Evolutionary conservation across 30 jellyfish, hydroid and myxozoan species (phyloP).

Genomic region (Hydra vulgaris): DNA sequence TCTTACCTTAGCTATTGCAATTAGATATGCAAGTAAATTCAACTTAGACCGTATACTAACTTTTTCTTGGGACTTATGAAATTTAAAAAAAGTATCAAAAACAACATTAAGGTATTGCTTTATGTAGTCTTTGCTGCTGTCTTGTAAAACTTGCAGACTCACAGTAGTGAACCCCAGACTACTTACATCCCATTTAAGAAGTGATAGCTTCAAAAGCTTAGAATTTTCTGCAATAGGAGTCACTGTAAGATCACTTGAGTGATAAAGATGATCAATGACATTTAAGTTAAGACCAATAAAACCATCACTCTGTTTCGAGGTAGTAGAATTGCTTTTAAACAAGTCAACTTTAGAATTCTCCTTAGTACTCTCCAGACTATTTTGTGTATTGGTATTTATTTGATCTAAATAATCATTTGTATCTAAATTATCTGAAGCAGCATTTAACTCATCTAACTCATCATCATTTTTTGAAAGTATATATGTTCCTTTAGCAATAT

Average conservation of each 20-base stretch:
- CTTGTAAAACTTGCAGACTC: slow-evolving; percentile 17
- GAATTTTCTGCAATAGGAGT: slow-evolving; percentile 73
- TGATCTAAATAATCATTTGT: not conserved
- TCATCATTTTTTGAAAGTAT: not conserved
- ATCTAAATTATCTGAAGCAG: not conserved
- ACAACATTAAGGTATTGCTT: slow-evolving; percentile 25
- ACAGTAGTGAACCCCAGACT: slow-evolving; percentile 31
- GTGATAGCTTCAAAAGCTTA: slow-evolving; percentile 26
- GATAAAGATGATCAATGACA: slow-evolving; percentile 62
- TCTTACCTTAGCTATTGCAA: slow-evolving; percentile 33
- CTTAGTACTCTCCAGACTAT: not conserved
- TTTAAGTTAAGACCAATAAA: slow-evolving; percentile 30
- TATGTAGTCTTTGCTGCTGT: slow-evolving; percentile 26
- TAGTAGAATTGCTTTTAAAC: not conserved
- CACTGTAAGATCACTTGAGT: slow-evolving; percentile 63
- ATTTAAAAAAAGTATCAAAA: not conserved
- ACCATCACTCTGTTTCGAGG: not conserved
- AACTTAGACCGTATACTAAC: slow-evolving; percentile 22
- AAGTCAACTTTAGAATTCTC: not conserved
- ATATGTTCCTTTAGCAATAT: not conserved
- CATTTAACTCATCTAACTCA: not conserved
- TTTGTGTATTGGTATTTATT: not conserved
- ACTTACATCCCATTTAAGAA: slow-evolving; percentile 58
- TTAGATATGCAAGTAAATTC: slow-evolving; percentile 44
- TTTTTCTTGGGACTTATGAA: slow-evolving; percentile 11